Conservation (phyloP, 2,888 invertebrate genomes). For the Ormia ochracea region DNA sequence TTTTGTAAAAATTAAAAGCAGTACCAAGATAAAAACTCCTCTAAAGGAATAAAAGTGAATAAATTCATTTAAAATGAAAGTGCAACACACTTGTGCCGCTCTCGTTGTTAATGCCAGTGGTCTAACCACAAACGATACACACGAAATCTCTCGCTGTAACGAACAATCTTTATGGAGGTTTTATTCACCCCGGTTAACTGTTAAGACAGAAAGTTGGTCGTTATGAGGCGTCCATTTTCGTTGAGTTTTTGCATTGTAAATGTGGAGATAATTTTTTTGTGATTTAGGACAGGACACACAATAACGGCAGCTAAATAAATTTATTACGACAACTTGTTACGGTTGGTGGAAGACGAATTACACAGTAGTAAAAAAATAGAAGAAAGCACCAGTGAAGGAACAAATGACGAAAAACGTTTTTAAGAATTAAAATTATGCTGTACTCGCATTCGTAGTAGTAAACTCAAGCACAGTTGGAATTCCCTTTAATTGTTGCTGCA, state of each 20-base stretch:
- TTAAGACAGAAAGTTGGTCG: conserved; percentile 12
- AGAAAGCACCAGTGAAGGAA: not conserved
- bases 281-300: conserved; percentile 43
- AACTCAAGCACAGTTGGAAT: conserved; percentile 39
- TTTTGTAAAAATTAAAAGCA: conserved; percentile 1
- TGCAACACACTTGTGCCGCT: conserved; percentile 45
- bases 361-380: conserved; percentile 21
- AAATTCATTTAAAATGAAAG: conserved; percentile 42
- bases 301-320: conserved; percentile 37
- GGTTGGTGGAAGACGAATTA: conserved; percentile 67
- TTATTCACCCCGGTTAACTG: conserved; percentile 50
- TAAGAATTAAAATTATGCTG: conserved; percentile 51
- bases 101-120: conserved; percentile 43
- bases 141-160: conserved; percentile 58
- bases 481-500: conserved; percentile 47
- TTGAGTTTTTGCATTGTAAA: conserved; percentile 37
- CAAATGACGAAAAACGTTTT: conserved; percentile 13
- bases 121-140: conserved; percentile 56
- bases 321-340: conserved; percentile 68
- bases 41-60: not conserved
- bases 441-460: conserved; percentile 11
- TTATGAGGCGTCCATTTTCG: conserved; percentile 35
- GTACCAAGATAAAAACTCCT: not conserved
- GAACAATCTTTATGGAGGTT: conserved; percentile 55
- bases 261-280: conserved; percentile 41